Conservation (phyloP, 2,113 vertebrate genomes). For the Oryzias melastigma region DNA sequence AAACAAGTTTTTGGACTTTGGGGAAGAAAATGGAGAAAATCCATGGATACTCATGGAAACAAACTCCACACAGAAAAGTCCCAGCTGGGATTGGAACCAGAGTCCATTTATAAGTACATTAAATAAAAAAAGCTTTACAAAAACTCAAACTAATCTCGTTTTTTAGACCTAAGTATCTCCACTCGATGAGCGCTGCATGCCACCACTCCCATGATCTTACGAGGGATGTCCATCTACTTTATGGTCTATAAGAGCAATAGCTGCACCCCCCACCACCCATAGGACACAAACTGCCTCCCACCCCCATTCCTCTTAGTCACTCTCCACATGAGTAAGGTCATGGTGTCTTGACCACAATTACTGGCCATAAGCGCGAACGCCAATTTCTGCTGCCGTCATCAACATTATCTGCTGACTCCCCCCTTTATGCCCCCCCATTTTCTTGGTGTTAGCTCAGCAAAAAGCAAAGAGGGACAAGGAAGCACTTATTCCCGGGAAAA, state of each 20-base stretch:
- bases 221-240: too few species aligned
- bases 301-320: slow-evolving; percentile 57
- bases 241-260: slow-evolving; percentile 33
- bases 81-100: too few species aligned
- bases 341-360: slow-evolving; percentile 72
- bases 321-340: slow-evolving; percentile 67
- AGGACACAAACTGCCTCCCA: slow-evolving; percentile 48
- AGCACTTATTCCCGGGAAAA: slow-evolving; percentile 31
- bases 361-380: slow-evolving; percentile 60
- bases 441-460: slow-evolving; percentile 57
- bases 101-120: too few species aligned
- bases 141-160: too few species aligned
- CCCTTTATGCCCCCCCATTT: slow-evolving; percentile 23
- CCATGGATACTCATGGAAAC: too few species aligned
- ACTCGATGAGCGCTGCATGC: too few species aligned
- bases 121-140: too few species aligned
- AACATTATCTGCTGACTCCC: slow-evolving; percentile 63
- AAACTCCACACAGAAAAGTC: too few species aligned
- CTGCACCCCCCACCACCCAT: slow-evolving; percentile 20
- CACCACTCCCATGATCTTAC: too few species aligned
- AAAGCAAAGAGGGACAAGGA: slow-evolving; percentile 23
- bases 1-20: too few species aligned
- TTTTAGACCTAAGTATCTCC: too few species aligned
- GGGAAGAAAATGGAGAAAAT: too few species aligned
- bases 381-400: slow-evolving; percentile 66